These are phyloP conservation scores for Pachyrhynchus sulphureomaculatus DNA, from an alignment of 1,140 invertebrate species.

Conservation along the genomic window DNA sequence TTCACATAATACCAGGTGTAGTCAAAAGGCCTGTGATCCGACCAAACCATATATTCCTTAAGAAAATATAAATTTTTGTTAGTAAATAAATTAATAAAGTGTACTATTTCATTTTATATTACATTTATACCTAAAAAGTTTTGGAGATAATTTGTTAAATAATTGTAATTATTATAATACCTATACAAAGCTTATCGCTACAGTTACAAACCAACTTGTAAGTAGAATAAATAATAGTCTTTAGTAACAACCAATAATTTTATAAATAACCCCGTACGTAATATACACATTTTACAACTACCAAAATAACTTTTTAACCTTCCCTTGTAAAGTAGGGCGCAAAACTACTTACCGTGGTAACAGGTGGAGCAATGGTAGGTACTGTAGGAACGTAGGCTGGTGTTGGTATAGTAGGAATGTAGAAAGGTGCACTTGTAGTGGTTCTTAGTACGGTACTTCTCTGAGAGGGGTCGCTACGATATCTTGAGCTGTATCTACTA, in stretches of 20 bases:
- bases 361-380: constrained; percentile 35
- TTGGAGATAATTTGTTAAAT: not conserved
- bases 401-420: constrained; percentile 46
- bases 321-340: not conserved
- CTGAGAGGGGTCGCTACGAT: constrained; percentile 40
- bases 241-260: no score
- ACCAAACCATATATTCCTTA: constrained; percentile 22
- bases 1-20: constrained; percentile 30
- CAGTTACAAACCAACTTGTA: no score
- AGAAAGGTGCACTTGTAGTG: constrained; percentile 40
- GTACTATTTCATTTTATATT: constrained; percentile 29
- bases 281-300: no score
- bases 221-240: no score
- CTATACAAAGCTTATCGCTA: no score
- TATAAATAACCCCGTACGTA: no score
- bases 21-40: constrained; percentile 29
- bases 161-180: not conserved
- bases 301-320: not conserved
- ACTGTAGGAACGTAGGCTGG: constrained; percentile 43
- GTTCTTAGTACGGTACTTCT: constrained; percentile 34
- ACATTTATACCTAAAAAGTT: not conserved
- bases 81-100: constrained; percentile 9
- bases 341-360: constrained; percentile 32
- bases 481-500: constrained; percentile 44
- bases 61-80: constrained; percentile 12